A percentile compares a stretch with the other conserved stretches of the same genome.
Conservation (phyloP, 1,140 invertebrate genomes). For the Tetramorium alpestre region DNA sequence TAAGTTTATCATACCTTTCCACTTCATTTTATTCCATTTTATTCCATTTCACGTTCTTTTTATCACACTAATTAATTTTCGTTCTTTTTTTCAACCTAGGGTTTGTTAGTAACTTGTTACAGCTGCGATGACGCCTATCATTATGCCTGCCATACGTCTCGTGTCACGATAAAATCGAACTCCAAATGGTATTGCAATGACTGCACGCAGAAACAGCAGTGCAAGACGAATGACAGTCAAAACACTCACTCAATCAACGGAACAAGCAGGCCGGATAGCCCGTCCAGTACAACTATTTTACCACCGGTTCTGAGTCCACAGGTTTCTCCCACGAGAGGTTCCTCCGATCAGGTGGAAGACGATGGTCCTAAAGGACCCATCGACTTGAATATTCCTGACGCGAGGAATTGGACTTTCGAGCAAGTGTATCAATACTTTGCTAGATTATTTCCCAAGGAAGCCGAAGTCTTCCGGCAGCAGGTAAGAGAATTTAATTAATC, state of each 20-base stretch:
- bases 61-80: neutral
- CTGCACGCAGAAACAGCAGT: slow-evolving; percentile 78
- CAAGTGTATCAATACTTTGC: slow-evolving; percentile 94
- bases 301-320: slow-evolving; percentile 83
- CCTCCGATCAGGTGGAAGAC: slow-evolving; percentile 79
- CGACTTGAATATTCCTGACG: slow-evolving; percentile 91
- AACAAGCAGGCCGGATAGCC: slow-evolving; percentile 77
- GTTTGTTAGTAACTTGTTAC: slow-evolving; percentile 90
- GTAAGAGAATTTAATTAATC: slow-evolving; percentile 83
- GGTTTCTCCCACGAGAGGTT: slow-evolving; percentile 79
- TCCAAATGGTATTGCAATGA: slow-evolving; percentile 82
- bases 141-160: slow-evolving; percentile 90
- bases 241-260: slow-evolving; percentile 62
- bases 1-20: slow-evolving; percentile 83
- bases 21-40: neutral
- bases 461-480: slow-evolving; percentile 92
- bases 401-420: slow-evolving; percentile 91
- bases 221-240: slow-evolving; percentile 59
- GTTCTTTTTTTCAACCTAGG: slow-evolving; percentile 70
- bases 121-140: slow-evolving; percentile 94
- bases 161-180: slow-evolving; percentile 82
- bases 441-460: slow-evolving; percentile 91
- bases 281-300: slow-evolving; percentile 74
- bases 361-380: slow-evolving; percentile 81
- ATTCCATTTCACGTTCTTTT: neutral